phyloP scores from a whole-genome alignment of 2,113 vertebrate species.

The Crotalus horridus region DNA sequence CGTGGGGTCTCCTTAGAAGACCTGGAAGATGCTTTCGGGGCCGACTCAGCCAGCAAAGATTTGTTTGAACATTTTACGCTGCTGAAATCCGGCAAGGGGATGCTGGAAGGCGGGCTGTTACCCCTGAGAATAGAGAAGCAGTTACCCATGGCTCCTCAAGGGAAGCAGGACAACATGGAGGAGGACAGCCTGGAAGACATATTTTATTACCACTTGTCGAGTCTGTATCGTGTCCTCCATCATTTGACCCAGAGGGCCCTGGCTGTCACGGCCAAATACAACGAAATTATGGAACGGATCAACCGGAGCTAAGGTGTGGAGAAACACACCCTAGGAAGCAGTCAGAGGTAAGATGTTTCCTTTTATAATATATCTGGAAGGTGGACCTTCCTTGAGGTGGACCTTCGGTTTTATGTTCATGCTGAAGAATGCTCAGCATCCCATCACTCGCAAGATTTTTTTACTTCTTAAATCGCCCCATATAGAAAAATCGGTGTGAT shows the following conservation, averaged over 20 bases:
- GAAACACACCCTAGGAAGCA: constrained; percentile 31
- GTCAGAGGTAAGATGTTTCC: not conserved
- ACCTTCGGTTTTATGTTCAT: not conserved
- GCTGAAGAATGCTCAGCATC: too few species aligned
- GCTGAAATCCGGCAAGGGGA: constrained; percentile 75
- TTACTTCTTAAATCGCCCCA: too few species aligned
- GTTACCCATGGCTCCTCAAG: not conserved
- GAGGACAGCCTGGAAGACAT: constrained; percentile 70
- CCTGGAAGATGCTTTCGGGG: not conserved
- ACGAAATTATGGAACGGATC: constrained; percentile 77
- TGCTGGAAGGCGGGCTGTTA: constrained; percentile 70
- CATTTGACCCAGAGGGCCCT: constrained; percentile 77
- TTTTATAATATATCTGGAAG: not conserved
- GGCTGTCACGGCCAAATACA: constrained; percentile 78
- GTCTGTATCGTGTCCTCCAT: constrained; percentile 78
- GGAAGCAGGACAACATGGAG: constrained; percentile 15
- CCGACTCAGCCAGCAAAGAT: constrained; percentile 51
- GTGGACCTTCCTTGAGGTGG: not conserved
- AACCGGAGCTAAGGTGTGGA: constrained; percentile 21
- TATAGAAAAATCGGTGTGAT: too few species aligned
- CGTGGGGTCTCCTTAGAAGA: constrained; percentile 68
- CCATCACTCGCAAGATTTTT: too few species aligned
- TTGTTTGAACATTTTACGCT: constrained; percentile 72
- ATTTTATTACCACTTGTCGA: constrained; percentile 79
- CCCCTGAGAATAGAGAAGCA: constrained; percentile 52